Base-by-base conservation (phyloP, 2,888 invertebrate genomes). In the Punctoribates punctum region DNA sequence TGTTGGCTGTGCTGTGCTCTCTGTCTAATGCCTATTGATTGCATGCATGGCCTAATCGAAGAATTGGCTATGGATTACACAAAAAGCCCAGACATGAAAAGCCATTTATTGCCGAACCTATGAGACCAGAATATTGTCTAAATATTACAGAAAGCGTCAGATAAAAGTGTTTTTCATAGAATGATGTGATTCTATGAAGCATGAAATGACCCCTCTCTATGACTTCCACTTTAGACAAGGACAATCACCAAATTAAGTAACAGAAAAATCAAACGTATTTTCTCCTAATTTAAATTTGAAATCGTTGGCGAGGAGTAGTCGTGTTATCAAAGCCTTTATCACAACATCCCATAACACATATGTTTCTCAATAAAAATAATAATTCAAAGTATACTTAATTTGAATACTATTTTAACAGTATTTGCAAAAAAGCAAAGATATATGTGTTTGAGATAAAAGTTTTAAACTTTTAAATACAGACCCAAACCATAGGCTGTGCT, bases 11-110 rank as follows among this genome's bases (percentile, higher is more conserved):
- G n/a, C n/a, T 60, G 57, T 20, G 20, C 13, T 6, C 29, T 60
- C 11, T 27, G 60, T 15, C 13, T 27, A n/a, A 34, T 34, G 13
- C 6, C n/a, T 38, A 70, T 70, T 46, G 70, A 70, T 70, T 38
- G 70, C 70, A 70, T 70, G 70, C 70, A 70, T 67, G 67, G 67
- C 42, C 67, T 67, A 15, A 67, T 70, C 70, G 70, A 46, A 70
- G 70, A 20, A 4, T 42, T 23, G 46, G 46, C 70, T 46, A 70
- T 70, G 70, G 70, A 70, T 70, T 70, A 46, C 70, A 34, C 34
- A 34, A 34, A 34, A 34, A 34, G 34, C 34, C 34, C 34, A 34
- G 34, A 34, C 34, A 34, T 34, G 34, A 34, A 34, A 34, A 34
- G 34, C 34, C 34, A 34, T 8, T 34, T 34, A 34, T 34, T 34